Conservation (phyloP, 2,113 vertebrate genomes). For the Ranitomeya variabilis region DNA sequence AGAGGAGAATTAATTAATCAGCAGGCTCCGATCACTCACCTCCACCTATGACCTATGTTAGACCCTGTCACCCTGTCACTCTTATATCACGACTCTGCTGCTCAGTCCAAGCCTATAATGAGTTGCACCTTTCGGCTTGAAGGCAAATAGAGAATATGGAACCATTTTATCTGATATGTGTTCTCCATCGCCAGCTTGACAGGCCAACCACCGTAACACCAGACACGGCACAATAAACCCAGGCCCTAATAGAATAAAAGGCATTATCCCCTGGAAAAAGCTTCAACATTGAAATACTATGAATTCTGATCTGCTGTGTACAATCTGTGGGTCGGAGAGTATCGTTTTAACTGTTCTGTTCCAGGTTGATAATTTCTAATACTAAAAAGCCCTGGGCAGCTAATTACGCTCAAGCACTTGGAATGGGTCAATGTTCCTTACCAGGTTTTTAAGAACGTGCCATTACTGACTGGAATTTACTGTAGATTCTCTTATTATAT, state of each 20-base stretch:
- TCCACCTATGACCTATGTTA: neutral
- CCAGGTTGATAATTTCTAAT: conserved; percentile 47
- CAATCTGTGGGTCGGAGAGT: conserved; percentile 47
- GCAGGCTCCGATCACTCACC: neutral
- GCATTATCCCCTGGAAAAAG: conserved; percentile 35
- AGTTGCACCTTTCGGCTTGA: conserved; percentile 41
- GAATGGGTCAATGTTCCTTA: conserved; percentile 20
- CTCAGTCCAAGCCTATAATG: conserved; percentile 25
- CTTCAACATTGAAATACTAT: neutral
- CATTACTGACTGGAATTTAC: conserved; percentile 49
- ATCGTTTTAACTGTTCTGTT: conserved; percentile 44
- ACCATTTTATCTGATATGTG: conserved; percentile 24
- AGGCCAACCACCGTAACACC: conserved; percentile 33
- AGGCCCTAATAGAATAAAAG: conserved; percentile 38
- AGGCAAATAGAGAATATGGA: conserved; percentile 21
- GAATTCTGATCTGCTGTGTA: conserved; percentile 14
- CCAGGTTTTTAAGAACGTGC: conserved; percentile 31
- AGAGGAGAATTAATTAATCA: neutral
- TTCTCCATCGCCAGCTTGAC: conserved; percentile 14
- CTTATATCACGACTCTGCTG: neutral
- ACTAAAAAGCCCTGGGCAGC: conserved; percentile 43
- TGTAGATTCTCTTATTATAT: conserved; percentile 41
- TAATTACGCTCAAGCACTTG: conserved; percentile 24
- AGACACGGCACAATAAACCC: conserved; percentile 8
- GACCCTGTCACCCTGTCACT: neutral